These are phyloP conservation scores for Argopecten irradians DNA, from an alignment of 1,140 invertebrate species.

Conservation along the genomic window DNA sequence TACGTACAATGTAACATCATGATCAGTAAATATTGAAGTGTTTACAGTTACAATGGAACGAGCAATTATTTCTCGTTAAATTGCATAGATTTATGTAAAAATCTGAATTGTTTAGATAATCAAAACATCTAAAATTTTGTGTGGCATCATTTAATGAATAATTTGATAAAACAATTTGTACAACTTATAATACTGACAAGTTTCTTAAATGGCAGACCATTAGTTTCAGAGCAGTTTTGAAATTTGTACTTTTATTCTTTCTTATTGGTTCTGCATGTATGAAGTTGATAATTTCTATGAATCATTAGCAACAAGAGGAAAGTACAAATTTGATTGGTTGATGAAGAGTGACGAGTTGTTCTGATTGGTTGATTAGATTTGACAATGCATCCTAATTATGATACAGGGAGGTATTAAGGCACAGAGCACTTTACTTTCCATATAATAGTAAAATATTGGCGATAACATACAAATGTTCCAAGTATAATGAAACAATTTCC, in stretches of 20 bases:
- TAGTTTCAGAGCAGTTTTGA: neutral
- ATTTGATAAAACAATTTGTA: neutral
- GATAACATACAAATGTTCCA: neutral
- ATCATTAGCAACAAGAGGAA: neutral
- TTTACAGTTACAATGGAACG: too few species aligned
- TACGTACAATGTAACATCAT: too few species aligned
- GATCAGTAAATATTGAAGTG: too few species aligned
- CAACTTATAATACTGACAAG: neutral
- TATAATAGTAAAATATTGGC: neutral
- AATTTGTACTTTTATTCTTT: neutral
- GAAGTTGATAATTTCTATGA: neutral
- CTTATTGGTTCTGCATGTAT: neutral
- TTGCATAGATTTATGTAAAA: neutral
- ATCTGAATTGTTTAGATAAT: neutral
- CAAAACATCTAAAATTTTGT: neutral
- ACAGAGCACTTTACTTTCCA: neutral
- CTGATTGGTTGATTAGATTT: slow-evolving; percentile 4
- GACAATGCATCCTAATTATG: neutral
- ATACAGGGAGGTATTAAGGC: neutral
- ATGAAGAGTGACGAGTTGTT: neutral
- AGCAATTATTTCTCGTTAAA: neutral
- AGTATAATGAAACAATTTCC: neutral
- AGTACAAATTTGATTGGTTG: slow-evolving; percentile 2
- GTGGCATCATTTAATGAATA: neutral
- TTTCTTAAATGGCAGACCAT: neutral